Evolutionary conservation across 2,113 vertebrate species (phyloP).

Genomic region (Miniopterus natalensis): DNA sequence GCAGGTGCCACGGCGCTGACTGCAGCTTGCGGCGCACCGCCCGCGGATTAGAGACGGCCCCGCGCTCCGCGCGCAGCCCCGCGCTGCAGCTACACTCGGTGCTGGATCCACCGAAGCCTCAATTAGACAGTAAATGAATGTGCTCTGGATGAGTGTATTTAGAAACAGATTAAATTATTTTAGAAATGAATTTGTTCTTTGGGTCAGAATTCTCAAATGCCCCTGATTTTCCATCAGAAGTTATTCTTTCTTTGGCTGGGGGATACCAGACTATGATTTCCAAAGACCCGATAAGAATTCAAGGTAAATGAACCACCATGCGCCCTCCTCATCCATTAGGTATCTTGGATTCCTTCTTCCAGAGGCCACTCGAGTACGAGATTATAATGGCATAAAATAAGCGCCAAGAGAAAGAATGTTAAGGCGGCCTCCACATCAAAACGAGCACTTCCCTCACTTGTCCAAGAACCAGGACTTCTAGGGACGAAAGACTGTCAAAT

Average conservation of each 20-base stretch:
- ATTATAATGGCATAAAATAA: background rate
- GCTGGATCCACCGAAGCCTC: conserved; percentile 28
- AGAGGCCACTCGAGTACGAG: background rate
- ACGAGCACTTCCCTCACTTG: background rate
- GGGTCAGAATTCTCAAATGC: background rate
- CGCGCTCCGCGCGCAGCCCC: background rate
- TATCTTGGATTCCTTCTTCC: background rate
- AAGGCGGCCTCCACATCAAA: background rate
- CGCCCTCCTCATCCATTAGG: background rate
- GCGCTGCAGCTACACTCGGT: background rate
- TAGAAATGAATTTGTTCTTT: background rate
- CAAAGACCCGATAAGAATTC: background rate
- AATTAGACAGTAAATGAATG: conserved; percentile 55
- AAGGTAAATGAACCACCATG: background rate
- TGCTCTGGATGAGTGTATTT: background rate
- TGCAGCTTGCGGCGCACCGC: background rate
- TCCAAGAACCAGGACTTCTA: background rate
- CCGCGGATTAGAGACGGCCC: background rate
- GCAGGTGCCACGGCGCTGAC: background rate
- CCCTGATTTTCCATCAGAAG: conserved; percentile 46
- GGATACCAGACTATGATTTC: conserved; percentile 3
- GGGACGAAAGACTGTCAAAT: background rate
- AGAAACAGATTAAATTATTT: conserved; percentile 26
- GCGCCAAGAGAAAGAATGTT: background rate
- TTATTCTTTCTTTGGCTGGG: background rate